A percentile compares a stretch with the other conserved stretches of the same genome.
These are phyloP conservation scores for Pammene aurita DNA, from an alignment of 2,888 invertebrate genomes.

Conservation along the genomic window DNA sequence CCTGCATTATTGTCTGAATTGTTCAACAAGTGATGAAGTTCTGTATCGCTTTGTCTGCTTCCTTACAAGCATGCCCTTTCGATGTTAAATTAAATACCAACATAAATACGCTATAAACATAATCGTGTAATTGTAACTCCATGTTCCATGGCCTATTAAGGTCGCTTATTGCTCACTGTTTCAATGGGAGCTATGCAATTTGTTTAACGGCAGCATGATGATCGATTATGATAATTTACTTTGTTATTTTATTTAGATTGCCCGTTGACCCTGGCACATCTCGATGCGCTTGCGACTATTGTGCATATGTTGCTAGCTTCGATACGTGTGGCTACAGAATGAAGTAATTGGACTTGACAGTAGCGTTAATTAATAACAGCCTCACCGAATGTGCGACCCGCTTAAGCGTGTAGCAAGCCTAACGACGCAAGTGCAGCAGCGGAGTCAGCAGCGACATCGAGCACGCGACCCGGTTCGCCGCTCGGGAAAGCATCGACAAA, in stretches of 20 bases:
- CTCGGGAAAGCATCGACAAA: slow-evolving; percentile 83
- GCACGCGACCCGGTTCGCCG: slow-evolving; percentile 82
- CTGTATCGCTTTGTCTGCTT: slow-evolving; percentile 30
- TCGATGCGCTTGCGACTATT: slow-evolving; percentile 43
- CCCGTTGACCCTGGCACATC: slow-evolving; percentile 69
- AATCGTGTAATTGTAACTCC: slow-evolving; percentile 26
- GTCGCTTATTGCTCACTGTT: slow-evolving; percentile 17
- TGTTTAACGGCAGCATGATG: slow-evolving; percentile 2
- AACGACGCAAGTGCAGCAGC: slow-evolving; percentile 34
- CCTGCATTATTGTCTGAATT: slow-evolving; percentile 26
- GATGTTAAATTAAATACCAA: slow-evolving; percentile 17
- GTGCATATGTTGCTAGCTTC: not conserved
- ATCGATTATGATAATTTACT: slow-evolving; percentile 20
- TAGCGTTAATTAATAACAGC: not conserved
- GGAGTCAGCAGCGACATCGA: slow-evolving; percentile 66
- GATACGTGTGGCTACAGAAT: not conserved
- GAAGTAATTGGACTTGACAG: not conserved
- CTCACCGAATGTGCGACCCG: slow-evolving; percentile 6
- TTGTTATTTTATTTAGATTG: slow-evolving; percentile 55
- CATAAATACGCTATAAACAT: slow-evolving; percentile 34
- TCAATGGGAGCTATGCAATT: slow-evolving; percentile 27
- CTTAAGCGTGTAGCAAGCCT: slow-evolving; percentile 49
- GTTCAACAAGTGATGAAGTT: slow-evolving; percentile 23
- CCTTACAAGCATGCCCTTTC: slow-evolving; percentile 30
- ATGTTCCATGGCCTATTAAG: slow-evolving; percentile 16